Evolutionary conservation across 1,140 invertebrate species (phyloP), one percentile per base, ranked within the genome.

Genomic region (Bemisia tabaci): DNA sequence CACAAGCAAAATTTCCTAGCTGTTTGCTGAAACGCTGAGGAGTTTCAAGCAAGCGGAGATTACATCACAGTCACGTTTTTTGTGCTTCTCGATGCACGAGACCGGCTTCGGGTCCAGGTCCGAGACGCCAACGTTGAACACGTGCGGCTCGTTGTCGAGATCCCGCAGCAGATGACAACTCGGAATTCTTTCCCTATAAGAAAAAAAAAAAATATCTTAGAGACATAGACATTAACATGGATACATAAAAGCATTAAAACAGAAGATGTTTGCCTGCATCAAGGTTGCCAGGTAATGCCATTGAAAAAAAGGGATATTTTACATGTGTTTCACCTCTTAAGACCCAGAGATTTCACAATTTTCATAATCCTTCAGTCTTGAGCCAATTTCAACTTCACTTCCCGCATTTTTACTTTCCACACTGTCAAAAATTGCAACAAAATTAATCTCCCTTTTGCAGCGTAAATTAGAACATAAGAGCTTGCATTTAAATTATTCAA

Each of bases 91-190:
- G 65, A 83, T 80, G 59, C 79, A 79, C 11, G 77, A 73, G 11
- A 83, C 33, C 68, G 75, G 80, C 70, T 84, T 84, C 2, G 81
- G 78, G 69, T 84, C 82, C 26, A 83, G 67, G 71, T 83, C 82
- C 0, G 78, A 76, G 33, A 83, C 74, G 24, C 77, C 78, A 33
- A 82, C 73, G 66, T 73, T 78, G 2, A 77, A 77, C 11, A 76
- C 62, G 71, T 78, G 82, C n/a, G 68, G 71, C 1, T 70, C 68
- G 22, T 75, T 73, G 33, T 77, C 70, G 21, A 77, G 70, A 63
- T 80, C 71, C 70, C 74, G 22, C n/a, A 65, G 39, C n/a, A 26
- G 33, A 64, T 26, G n/a, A 12, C 33, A 48, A 17, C 58, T 22
- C 22, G 60, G 23, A 26, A 61, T 62, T 22, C 60, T 62, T 25